Evolutionary conservation across 2,113 vertebrate genomes (phyloP), one percentile per base, ranked within the genome.

Genomic region (Centropristis striata): DNA sequence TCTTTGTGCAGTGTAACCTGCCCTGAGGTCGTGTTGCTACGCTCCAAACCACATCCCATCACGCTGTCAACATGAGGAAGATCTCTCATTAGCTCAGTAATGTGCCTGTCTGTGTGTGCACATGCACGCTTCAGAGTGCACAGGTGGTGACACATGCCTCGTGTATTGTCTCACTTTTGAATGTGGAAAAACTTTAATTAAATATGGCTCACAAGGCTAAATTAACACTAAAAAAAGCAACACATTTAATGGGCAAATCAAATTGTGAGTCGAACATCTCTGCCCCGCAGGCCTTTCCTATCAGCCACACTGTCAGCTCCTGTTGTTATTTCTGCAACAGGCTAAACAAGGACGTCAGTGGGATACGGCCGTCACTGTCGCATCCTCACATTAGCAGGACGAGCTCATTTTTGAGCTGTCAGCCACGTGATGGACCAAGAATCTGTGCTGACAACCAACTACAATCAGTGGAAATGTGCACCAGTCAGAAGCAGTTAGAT

Each of bases 11-110:
- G 49, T 78, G 76, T 68, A 66, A 64, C 69, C 77, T 78, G 80
- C 83, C 87, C 75, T 12, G 54, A 84, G 90, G 87, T 78, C 61
- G 73, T 36, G 81, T 61, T 85, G 88, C 90, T 86, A 65, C 66
- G 84, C 70, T 86, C 46, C 70, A 67, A 7, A 65, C 78, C 66
- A 77, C 86, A 86, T 86, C 89, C 84, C 58, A 78, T 89, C 88
- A 92, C 68, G 64, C 75, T 81, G 86, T 86, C 89, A 87, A 83
- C 86, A 78, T 77, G 84, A 83, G 84, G 85, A 80, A 46, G 73
- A 81, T 71, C 84, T 65, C 83, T 88, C 81, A 86, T 91, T 86
- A 86, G 82, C 73, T 78, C 59, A 16, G 9, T 57, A 20, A 80
- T 76, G 54, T 36, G 50, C 11, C 32, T 6, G 67, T 42, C 5